phyloP scores from a whole-genome alignment of 2,113 vertebrate genomes.

The Hydrolagus affinis region DNA sequence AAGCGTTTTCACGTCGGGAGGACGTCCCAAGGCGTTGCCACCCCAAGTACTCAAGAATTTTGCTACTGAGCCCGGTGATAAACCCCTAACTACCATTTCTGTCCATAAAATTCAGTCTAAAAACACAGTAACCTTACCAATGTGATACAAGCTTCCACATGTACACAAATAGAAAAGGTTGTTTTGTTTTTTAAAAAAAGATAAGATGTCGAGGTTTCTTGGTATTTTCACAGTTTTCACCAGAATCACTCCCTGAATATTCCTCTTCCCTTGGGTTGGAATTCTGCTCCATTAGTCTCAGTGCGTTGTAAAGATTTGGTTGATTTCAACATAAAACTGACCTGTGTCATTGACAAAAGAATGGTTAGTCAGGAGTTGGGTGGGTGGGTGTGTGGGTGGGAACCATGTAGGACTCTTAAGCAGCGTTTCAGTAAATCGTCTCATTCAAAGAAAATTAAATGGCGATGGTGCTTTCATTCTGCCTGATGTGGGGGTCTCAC shows the following conservation, averaged over 20 bases:
- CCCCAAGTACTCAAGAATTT: no score
- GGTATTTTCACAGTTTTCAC: neutral
- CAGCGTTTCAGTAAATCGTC: neutral
- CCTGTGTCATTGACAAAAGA: no score
- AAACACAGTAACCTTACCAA: neutral
- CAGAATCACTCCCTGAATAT: neutral
- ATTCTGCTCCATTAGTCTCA: neutral
- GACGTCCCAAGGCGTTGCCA: no score
- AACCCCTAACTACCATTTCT: neutral
- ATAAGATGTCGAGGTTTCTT: neutral
- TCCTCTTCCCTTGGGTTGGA: neutral
- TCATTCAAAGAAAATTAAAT: neutral
- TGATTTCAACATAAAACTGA: neutral
- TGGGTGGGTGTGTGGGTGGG: no score
- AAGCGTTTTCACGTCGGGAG: no score
- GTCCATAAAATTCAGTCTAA: neutral
- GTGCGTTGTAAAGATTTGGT: neutral
- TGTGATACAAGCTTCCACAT: neutral
- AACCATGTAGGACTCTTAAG: neutral
- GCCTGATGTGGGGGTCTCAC: no score
- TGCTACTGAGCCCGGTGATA: no score
- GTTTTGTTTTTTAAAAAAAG: neutral
- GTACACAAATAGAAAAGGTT: neutral
- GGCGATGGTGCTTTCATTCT: neutral
- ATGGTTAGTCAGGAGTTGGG: neutral